Conservation (phyloP, 2,888 invertebrate species). For the Drosophila diplacantha region DNA sequence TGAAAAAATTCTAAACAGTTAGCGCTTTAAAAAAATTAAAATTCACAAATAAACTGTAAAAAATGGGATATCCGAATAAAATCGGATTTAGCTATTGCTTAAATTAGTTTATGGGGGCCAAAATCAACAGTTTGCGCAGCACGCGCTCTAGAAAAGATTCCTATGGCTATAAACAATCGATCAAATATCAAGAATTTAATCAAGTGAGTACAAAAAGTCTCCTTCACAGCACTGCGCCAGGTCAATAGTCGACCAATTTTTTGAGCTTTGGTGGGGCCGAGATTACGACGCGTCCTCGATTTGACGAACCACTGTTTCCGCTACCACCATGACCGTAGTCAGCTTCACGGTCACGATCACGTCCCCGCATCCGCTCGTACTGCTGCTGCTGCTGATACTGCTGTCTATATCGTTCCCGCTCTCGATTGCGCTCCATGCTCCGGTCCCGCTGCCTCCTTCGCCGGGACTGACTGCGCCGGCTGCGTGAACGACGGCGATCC, state of each 20-base stretch:
- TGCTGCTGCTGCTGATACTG: slow-evolving; percentile 49
- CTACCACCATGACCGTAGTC: slow-evolving; percentile 46
- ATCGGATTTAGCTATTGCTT: neutral
- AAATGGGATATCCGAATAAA: neutral
- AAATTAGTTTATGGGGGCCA: slow-evolving; percentile 36
- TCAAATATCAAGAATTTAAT: slow-evolving; percentile 29
- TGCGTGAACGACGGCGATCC: slow-evolving; percentile 70
- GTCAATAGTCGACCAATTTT: slow-evolving; percentile 75
- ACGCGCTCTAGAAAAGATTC: slow-evolving; percentile 37
- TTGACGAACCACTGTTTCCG: slow-evolving; percentile 43
- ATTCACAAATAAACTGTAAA: neutral
- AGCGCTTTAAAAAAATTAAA: neutral
- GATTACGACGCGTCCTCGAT: slow-evolving; percentile 74
- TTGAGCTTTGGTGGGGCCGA: slow-evolving; percentile 76
- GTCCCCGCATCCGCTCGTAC: slow-evolving; percentile 18
- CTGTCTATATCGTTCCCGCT: slow-evolving; percentile 63
- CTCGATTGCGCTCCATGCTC: slow-evolving; percentile 56
- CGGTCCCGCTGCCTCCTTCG: slow-evolving; percentile 65
- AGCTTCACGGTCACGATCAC: slow-evolving; percentile 47
- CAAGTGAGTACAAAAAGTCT: slow-evolving; percentile 9
- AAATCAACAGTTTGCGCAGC: slow-evolving; percentile 41
- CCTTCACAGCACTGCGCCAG: slow-evolving; percentile 10
- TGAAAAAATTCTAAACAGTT: neutral
- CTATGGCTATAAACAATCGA: slow-evolving; percentile 48
- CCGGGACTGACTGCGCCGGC: slow-evolving; percentile 70